These are phyloP conservation scores for Sebastes schlegelii DNA, from an alignment of 2,113 vertebrate genomes.

Conservation along the genomic window DNA sequence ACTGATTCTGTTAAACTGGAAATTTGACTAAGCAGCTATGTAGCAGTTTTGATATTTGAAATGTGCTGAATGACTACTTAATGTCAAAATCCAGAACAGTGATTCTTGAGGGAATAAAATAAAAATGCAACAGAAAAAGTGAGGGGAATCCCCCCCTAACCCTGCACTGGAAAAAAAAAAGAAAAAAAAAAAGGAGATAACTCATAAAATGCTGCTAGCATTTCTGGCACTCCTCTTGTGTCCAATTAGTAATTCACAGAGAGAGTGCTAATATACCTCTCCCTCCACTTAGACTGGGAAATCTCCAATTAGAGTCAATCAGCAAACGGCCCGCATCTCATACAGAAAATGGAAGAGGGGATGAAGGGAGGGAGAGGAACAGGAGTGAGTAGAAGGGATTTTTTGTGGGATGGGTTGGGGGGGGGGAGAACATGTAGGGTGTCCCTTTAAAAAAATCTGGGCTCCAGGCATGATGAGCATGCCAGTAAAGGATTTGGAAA, in stretches of 20 bases:
- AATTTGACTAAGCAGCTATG: slow-evolving; percentile 5
- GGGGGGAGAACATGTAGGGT: slow-evolving; percentile 60
- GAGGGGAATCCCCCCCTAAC: slow-evolving; percentile 54
- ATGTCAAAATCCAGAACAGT: slow-evolving; percentile 32
- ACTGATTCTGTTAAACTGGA: slow-evolving; percentile 43
- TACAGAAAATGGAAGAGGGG: slow-evolving; percentile 76
- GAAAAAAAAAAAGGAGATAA: slow-evolving; percentile 80
- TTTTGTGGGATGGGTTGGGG: slow-evolving; percentile 46
- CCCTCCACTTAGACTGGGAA: slow-evolving; percentile 92
- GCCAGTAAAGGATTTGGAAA: slow-evolving; percentile 83
- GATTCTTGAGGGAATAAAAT: slow-evolving; percentile 55
- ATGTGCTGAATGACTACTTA: slow-evolving; percentile 25
- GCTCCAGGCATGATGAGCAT: slow-evolving; percentile 65
- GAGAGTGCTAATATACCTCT: slow-evolving; percentile 90
- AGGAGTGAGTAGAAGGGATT: slow-evolving; percentile 83
- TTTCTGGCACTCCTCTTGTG: slow-evolving; percentile 89
- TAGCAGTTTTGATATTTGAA: slow-evolving; percentile 19
- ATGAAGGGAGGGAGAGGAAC: slow-evolving; percentile 83
- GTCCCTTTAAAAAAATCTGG: slow-evolving; percentile 61
- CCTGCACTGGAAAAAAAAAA: slow-evolving; percentile 33
- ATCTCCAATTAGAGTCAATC: slow-evolving; percentile 98
- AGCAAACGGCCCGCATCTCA: slow-evolving; percentile 88
- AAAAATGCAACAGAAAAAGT: slow-evolving; percentile 81
- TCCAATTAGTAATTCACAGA: slow-evolving; percentile 94
- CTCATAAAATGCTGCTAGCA: slow-evolving; percentile 81